Conservation (phyloP, 2,888 invertebrate species). For the Apantesis nais region DNA sequence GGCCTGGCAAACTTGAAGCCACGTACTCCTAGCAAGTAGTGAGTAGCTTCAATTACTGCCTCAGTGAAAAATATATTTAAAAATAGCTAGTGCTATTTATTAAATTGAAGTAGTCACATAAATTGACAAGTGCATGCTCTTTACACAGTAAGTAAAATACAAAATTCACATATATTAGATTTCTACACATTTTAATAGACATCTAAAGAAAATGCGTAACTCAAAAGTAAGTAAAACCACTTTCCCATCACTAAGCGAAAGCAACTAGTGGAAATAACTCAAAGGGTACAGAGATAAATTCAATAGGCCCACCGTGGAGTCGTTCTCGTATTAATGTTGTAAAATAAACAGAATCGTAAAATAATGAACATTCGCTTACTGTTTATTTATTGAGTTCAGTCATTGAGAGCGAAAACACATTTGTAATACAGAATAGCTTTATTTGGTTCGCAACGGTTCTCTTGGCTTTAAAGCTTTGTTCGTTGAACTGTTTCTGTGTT, state of each 20-base stretch:
- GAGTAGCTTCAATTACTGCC: neutral
- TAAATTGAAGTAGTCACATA: neutral
- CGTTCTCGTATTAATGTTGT: conserved; percentile 55
- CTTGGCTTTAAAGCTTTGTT: conserved; percentile 12
- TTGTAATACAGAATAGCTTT: conserved; percentile 57
- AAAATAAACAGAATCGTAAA: conserved; percentile 63
- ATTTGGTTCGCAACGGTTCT: conserved; percentile 45
- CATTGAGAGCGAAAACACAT: conserved; percentile 59
- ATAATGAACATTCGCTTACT: conserved; percentile 56
- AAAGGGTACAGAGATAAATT: conserved; percentile 59
- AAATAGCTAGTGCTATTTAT: neutral
- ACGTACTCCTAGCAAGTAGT: neutral
- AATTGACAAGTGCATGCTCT: neutral
- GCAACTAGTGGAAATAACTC: conserved; percentile 54
- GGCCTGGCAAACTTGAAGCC: neutral
- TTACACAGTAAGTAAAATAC: neutral
- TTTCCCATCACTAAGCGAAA: conserved; percentile 39
- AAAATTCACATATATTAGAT: neutral
- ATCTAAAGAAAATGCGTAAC: neutral
- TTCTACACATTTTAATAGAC: neutral
- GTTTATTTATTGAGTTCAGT: conserved; percentile 59
- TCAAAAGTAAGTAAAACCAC: conserved; percentile 17
- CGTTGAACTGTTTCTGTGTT: conserved; percentile 1
- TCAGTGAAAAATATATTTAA: neutral
- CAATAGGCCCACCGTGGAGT: conserved; percentile 70